Evolutionary conservation across 2,888 invertebrate species (phyloP).

Genomic region (Nineta flava): DNA sequence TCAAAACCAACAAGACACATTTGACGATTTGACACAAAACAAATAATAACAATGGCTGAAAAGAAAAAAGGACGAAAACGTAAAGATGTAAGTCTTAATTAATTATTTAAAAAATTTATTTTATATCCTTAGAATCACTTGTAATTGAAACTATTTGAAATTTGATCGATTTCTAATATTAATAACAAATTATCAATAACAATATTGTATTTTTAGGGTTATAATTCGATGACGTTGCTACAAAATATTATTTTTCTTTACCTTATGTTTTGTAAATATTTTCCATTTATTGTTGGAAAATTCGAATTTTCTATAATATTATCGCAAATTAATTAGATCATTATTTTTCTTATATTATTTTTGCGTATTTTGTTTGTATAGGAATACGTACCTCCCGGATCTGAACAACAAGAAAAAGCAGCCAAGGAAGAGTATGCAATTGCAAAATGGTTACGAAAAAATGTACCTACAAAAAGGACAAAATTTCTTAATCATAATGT

Average conservation of each 20-base stretch:
- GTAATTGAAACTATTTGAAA: neutral
- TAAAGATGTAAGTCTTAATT: slow-evolving; percentile 35
- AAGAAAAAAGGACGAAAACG: slow-evolving; percentile 46
- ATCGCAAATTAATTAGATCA: too few species aligned
- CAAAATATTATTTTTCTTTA: slow-evolving; percentile 4
- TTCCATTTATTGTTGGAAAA: neutral
- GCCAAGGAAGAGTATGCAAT: slow-evolving; percentile 83
- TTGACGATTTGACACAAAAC: too few species aligned
- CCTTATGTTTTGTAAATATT: slow-evolving; percentile 4
- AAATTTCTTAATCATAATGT: slow-evolving; percentile 94
- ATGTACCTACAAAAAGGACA: slow-evolving; percentile 87
- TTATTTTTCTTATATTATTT: too few species aligned
- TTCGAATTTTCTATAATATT: neutral
- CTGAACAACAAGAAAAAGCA: slow-evolving; percentile 50
- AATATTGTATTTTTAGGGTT: neutral
- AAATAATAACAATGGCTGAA: slow-evolving; percentile 33
- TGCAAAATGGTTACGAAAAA: slow-evolving; percentile 87
- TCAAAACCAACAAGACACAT: too few species aligned
- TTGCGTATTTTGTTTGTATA: slow-evolving; percentile 16
- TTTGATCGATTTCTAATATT: too few species aligned
- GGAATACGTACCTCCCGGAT: slow-evolving; percentile 30
- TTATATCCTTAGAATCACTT: neutral
- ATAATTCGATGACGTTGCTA: slow-evolving; percentile 13
- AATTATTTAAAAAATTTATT: neutral
- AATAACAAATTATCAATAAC: neutral